Conservation (phyloP, 2,797 vertebrate species). For the Syngnathus rostellatus region DNA sequence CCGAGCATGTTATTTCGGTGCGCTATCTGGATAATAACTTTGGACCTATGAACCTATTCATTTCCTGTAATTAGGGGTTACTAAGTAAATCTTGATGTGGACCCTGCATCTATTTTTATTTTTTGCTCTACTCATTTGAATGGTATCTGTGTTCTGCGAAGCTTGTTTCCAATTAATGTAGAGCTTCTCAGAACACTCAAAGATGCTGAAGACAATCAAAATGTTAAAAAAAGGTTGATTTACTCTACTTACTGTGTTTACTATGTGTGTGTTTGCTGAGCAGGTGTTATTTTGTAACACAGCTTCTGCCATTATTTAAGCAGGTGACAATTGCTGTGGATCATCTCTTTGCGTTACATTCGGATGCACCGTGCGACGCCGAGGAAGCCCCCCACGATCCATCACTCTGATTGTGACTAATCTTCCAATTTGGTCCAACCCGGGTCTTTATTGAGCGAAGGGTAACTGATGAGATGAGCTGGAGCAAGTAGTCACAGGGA, state of each 20-base stretch:
- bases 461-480: conserved; percentile 19
- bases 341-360: conserved; percentile 53
- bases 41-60: not conserved
- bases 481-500: conserved; percentile 30
- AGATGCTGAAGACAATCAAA: no score
- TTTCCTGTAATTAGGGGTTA: not conserved
- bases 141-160: not conserved
- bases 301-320: conserved; percentile 56
- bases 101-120: not conserved
- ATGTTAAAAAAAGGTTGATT: no score
- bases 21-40: not conserved
- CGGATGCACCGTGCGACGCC: conserved; percentile 54
- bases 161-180: no score
- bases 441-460: conserved; percentile 29
- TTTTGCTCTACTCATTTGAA: not conserved
- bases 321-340: conserved; percentile 64
- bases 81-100: not conserved
- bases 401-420: conserved; percentile 67
- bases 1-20: not conserved
- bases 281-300: conserved; percentile 35
- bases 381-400: conserved; percentile 41
- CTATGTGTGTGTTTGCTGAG: conserved; percentile 10
- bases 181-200: no score
- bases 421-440: conserved; percentile 31
- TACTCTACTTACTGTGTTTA: no score